Base-by-base conservation (phyloP, 2,113 vertebrate species). In the Thamnophis sirtalis region DNA sequence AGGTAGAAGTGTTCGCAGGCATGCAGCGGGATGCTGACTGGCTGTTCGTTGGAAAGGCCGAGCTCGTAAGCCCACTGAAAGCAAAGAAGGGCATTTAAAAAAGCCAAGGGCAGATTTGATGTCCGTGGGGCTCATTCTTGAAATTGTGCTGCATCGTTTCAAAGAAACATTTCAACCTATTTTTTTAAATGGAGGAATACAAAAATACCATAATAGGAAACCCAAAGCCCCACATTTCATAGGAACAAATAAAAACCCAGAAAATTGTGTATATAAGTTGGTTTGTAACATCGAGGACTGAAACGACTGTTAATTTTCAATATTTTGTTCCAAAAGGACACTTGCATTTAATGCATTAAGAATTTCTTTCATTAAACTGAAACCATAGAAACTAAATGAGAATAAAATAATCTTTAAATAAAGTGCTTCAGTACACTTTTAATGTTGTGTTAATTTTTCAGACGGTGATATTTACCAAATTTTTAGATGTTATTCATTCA, bases 1-100 rank as follows among this genome's bases (percentile, higher is more conserved):
- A 99, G 98, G 97, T 99, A 99, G 97, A 99, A 99, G 96, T 99
- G 99, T 90, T 99, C 99, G 8, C 99, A 99, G 95, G 99, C 99
- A 10, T 99, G 99, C 92, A 99, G 96, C 48, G 99, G 99, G 95
- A 99, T 98, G 3, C 98, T 98, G 91, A 99, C 98, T 68, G 98
- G 98, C 55, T 97, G 97, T 96, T 99, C 98, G 87, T 98, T 98
- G 4, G 98, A 98, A 94, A 99, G 98, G 91, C 99, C 99, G 92
- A 99, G 96, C 96, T 99, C 99, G 49, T 99, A 99, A 7, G 99
- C 99, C 99, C 99, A 99, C 99, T 99, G 95, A 93, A 97, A 96
- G 38, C 0, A 89, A 94, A 96, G 95, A 88, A 19, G 86, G 73
- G 54, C 80, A 43, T 56, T 95, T 91, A 56, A 53, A 92, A 85